Evolutionary conservation across 2,888 invertebrate species (phyloP), one percentile per base, ranked within the genome.

Genomic region (Ichneumon xanthorius): DNA sequence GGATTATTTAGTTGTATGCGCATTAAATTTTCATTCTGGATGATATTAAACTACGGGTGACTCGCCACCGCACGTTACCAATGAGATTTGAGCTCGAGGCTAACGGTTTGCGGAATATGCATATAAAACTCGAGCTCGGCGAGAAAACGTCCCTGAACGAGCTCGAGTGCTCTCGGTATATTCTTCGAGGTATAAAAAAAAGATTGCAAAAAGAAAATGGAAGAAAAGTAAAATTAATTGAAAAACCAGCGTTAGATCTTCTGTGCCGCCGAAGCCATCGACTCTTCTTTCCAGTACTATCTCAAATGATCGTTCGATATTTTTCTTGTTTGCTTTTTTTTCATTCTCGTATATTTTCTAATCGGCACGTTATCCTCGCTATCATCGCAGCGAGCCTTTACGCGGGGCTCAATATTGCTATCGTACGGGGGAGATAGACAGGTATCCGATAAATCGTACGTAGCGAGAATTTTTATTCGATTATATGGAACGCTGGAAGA

Each of bases 1-100:
- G 33, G 19, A 76, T 65, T 76, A 65, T 33, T 63, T 63, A 16
- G 75, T 45, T 50, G 61, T 50, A 65, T 53, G 19, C 73, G 55
- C 50, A 65, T 65, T 37, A 50, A 65, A 76, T 65, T 48, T 33
- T 33, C 19, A 65, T 65, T 19, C 19, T 37, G 9, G 22, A 37
- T 37, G 33, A 37, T 40, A 55, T 72, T 40, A 26, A 53, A 33
- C 19, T 22, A 26, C 16, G 6, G 19, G 4, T 6, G 14, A 40
- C 16, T 22, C 33, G 71, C 16, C 6, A 9, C 14, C 45, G 14
- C 9, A 33, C 33, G 5, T 30, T 16, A 7, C 63, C 30, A 63
- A 63, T 63, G 30, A 63, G 16, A 63, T 33, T 63, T 4, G 30
- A 63, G 30, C 30, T 63, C 30, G 63, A 63, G 16, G 63, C 63